Base-by-base conservation (phyloP, 1,140 invertebrate genomes). In the Coenobita brevimanus region DNA sequence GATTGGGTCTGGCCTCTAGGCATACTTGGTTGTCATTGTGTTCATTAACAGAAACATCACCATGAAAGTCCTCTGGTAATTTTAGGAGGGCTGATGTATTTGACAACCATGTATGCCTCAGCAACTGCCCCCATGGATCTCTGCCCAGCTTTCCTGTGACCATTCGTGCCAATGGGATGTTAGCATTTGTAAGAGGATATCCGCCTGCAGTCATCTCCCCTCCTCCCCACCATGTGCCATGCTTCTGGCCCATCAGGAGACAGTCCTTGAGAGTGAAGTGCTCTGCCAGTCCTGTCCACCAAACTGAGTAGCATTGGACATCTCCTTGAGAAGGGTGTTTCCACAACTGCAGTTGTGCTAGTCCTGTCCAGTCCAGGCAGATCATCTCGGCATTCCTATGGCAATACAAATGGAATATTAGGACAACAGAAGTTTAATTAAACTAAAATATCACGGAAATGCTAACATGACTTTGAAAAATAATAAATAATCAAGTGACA, bases 221-320 rank as follows among this genome's bases (percentile, higher is more conserved):
- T 64, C 84, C 76, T 3, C 89, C 89, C 89, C 89, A 89, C 89
- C 89, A 89, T 3, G 64, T 38, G 46, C 82, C 78, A 36, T 86
- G 33, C n/a, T 82, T 50, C 38, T 30, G 41, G 6, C 82, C 89
- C 50, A 62, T 76, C 27, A 41, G 43, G 10, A 89, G 64, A 24
- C 89, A 89, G 33, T 89, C 89, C 64, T 67, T 60, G 3, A 89
- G 84, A 15, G 76, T 82, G 36, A 89, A 73, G 57, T 87, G 79
- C 21, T 86, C 54, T 15, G 64, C 73, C 33, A 71, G 30, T 17
- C 83, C 80, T 43, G 36, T 57, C 89, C 89, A 89, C 79, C 85
- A 87, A 24, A 89, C 89, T 36, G 83, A 82, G 79, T 87, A 89
- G 41, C 89, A 89, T 71, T 89, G 83, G 10, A 89, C 79, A 38